These are phyloP conservation scores for Champsocephalus esox DNA, from an alignment of 2,797 vertebrate species.

Conservation along the genomic window DNA sequence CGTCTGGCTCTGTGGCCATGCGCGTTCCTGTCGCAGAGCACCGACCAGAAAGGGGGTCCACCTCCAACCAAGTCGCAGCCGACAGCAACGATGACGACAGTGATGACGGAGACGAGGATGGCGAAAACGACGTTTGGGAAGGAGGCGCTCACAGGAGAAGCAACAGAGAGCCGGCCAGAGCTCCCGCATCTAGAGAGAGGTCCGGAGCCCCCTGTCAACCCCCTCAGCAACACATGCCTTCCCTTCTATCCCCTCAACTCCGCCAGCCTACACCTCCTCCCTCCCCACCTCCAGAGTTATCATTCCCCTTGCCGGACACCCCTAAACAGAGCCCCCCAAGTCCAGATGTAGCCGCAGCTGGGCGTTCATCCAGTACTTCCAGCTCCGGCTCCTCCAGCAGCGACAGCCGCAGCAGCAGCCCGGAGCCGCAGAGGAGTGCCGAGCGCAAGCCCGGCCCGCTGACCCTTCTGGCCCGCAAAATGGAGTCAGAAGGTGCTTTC, in stretches of 20 bases:
- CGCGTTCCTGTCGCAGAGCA: conserved; percentile 60
- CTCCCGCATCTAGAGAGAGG: conserved; percentile 73
- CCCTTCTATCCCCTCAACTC: conserved; percentile 83
- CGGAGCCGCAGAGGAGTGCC: conserved; percentile 86
- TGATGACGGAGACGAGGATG: conserved; percentile 80
- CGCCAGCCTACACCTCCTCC: conserved; percentile 83
- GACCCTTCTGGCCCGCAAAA: conserved; percentile 84
- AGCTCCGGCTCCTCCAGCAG: conserved; percentile 87
- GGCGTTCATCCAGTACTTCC: conserved; percentile 82
- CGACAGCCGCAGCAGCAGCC: conserved; percentile 87
- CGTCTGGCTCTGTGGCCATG: conserved; percentile 75
- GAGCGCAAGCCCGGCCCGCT: conserved; percentile 85
- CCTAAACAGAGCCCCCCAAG: conserved; percentile 88
- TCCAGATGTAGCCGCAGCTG: conserved; percentile 81
- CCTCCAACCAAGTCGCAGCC: conserved; percentile 71
- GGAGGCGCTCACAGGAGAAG: conserved; percentile 69
- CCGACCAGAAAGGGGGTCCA: conserved; percentile 66
- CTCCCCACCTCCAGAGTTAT: conserved; percentile 85
- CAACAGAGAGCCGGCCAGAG: conserved; percentile 76
- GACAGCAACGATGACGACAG: conserved; percentile 84
- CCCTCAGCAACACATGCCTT: conserved; percentile 82
- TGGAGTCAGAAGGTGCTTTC: conserved; percentile 86
- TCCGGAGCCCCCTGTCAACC: conserved; percentile 82
- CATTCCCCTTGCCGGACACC: conserved; percentile 86
- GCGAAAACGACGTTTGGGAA: conserved; percentile 82